Conservation (phyloP, 92 coral and sea anemone species). For the Paramuricea clavata region DNA sequence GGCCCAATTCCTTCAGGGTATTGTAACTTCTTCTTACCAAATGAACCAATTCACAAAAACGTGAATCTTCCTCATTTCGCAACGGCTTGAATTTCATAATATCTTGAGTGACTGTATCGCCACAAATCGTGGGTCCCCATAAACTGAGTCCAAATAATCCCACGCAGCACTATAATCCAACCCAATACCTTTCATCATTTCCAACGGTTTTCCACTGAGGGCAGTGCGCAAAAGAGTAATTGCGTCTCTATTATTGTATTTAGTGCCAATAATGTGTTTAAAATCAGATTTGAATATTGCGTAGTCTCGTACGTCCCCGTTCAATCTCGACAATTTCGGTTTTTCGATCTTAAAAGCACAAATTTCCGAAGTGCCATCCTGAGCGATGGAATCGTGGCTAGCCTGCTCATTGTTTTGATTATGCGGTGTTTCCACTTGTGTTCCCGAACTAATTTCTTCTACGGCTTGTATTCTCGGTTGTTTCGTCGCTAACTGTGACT, state of each 20-base stretch:
- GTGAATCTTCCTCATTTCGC: slow-evolving; percentile 67
- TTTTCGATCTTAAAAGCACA: slow-evolving; percentile 67
- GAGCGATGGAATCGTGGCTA: not conserved
- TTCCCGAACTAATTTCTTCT: not conserved
- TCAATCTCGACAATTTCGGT: slow-evolving; percentile 59
- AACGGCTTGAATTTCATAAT: slow-evolving; percentile 46
- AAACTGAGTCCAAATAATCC: slow-evolving; percentile 50
- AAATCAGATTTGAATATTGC: slow-evolving; percentile 4
- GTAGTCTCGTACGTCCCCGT: slow-evolving; percentile 56
- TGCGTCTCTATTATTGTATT: slow-evolving; percentile 42
- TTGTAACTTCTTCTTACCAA: slow-evolving; percentile 67
- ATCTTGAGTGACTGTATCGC: slow-evolving; percentile 57
- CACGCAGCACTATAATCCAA: slow-evolving; percentile 52
- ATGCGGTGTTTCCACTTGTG: not conserved
- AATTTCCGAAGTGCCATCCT: not conserved
- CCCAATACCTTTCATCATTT: slow-evolving; percentile 49
- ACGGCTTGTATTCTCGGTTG: too few species aligned
- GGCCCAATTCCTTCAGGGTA: slow-evolving; percentile 73
- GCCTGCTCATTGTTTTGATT: not conserved
- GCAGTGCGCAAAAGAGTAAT: slow-evolving; percentile 20
- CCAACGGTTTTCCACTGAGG: slow-evolving; percentile 42
- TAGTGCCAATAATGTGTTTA: slow-evolving; percentile 21
- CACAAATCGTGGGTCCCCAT: slow-evolving; percentile 40
- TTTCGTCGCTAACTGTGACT: too few species aligned
- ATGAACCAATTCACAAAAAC: slow-evolving; percentile 78